Evolutionary conservation across 2,797 vertebrate species (phyloP), one percentile per base, ranked within the genome.

Genomic region (Cossypha niveicapilla): DNA sequence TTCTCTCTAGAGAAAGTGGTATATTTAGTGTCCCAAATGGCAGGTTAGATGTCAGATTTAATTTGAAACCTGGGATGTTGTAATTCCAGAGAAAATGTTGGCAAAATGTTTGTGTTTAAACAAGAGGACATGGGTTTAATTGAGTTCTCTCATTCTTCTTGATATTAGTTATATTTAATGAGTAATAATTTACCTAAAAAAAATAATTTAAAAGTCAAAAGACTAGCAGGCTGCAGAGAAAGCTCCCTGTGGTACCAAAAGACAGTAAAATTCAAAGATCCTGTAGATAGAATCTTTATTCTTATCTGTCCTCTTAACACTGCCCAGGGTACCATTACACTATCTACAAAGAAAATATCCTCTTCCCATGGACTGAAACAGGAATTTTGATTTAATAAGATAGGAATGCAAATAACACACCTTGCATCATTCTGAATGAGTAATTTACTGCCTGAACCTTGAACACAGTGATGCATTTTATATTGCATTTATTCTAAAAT

Each of bases 61-160:
- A 95, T 93, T 94, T 93, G 87, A 86, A 94, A 90, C 28, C 21
- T 60, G 13, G 85, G 67, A 53, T 67, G 50, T 21, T 75, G 67
- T 81, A 73, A 84, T 91, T 94, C 56, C 71, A 82, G 86, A 92
- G 67, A 78, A 92, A 78, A 30, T 42, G 32, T 42, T 83, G 68
- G 39, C 67, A 90, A 91, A 92, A 42, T 61, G 47, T 44, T 86
- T 10, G 7, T 72, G 23, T 63, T 90, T 70, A 91, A 94, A 45
- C 18, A 60, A 44, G 18, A 90, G 42, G 53, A 34, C 34, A 25
- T 12, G 15, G 21, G 28, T 47, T 90, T 86, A 86, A 58, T 54
- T 44, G 32, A 54, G 41, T 88, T 86, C 3, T 61, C 51, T 88
- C 21, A 7, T 68, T 93, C 57, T 93, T 17, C 65, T 92, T 80